A percentile compares a stretch with the other conserved stretches of the same genome.
phyloP scores from a whole-genome alignment of 2,797 vertebrate genomes.

The Gymnothorax javanicus region DNA sequence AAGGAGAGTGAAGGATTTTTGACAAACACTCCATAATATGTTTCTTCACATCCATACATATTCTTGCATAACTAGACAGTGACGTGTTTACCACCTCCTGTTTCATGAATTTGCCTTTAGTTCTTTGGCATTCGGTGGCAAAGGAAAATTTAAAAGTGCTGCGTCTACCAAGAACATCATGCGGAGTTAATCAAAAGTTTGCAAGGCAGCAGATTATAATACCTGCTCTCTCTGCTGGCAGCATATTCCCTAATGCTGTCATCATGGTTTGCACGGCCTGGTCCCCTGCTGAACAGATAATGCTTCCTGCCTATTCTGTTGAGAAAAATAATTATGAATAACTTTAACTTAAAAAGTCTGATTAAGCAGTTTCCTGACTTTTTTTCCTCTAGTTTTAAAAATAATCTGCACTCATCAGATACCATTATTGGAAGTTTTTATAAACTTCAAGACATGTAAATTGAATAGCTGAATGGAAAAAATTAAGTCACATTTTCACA shows the following conservation, averaged over 20 bases:
- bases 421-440: no score
- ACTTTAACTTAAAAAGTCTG: background rate
- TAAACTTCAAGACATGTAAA: background rate
- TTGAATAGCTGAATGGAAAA: background rate
- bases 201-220: background rate
- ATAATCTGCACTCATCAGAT: background rate
- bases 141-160: background rate
- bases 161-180: background rate
- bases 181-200: background rate
- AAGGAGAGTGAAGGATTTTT: no score
- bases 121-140: background rate
- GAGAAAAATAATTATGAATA: background rate
- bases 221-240: background rate
- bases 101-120: background rate
- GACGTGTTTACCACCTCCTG: background rate
- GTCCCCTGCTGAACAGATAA: background rate
- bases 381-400: background rate
- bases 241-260: background rate
- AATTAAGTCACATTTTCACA: no score
- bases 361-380: background rate
- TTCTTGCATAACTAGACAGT: background rate
- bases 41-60: background rate
- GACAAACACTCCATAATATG: background rate
- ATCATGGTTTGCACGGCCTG: background rate
- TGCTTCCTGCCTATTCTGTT: background rate